phyloP scores from a whole-genome alignment of 2,113 vertebrate genomes.

The Daboia siamensis region DNA sequence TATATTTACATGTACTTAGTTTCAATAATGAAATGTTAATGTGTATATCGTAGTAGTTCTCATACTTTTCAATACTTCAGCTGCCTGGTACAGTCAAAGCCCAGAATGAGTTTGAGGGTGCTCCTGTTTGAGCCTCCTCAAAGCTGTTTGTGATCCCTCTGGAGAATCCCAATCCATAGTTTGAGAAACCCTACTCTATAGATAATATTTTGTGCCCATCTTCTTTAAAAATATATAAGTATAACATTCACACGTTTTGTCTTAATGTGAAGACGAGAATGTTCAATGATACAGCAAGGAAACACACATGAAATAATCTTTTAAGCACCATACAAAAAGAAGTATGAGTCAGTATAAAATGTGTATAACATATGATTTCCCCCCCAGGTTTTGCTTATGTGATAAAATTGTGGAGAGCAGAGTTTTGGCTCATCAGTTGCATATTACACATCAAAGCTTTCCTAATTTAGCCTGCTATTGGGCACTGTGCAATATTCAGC shows the following conservation, averaged over 20 bases:
- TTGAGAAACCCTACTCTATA: neutral
- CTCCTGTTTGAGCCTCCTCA: neutral
- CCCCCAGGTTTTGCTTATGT: neutral
- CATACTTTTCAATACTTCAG: neutral
- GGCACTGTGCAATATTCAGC: neutral
- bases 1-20: neutral
- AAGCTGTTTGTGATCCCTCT: neutral
- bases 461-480: neutral
- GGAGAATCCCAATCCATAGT: neutral
- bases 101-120: neutral
- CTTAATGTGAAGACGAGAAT: neutral
- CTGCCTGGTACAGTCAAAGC: neutral
- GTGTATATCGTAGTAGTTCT: neutral
- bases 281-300: neutral
- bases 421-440: neutral
- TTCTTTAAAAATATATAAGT: neutral
- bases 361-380: neutral
- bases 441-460: neutral
- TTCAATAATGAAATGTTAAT: neutral
- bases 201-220: neutral
- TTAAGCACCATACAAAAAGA: neutral
- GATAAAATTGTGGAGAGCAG: constrained; percentile 1
- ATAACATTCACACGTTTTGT: neutral
- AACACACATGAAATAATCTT: neutral
- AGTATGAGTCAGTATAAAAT: neutral